These are phyloP conservation scores for Neogobius melanostomus DNA, from an alignment of 2,113 vertebrate species.

Conservation along the genomic window DNA sequence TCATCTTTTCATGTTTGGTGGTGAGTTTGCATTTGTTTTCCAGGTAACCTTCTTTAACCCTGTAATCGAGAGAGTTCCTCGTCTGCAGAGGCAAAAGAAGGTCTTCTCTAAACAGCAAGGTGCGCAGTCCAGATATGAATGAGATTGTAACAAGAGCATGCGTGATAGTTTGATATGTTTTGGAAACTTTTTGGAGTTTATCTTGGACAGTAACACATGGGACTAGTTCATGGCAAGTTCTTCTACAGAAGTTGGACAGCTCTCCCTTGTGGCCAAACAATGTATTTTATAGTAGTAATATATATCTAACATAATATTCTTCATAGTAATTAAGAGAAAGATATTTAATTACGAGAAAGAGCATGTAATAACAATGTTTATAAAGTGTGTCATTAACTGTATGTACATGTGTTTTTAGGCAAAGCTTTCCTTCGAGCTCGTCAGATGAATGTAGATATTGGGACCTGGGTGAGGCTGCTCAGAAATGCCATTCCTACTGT, in stretches of 20 bases:
- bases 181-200: neutral
- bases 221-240: neutral
- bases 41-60: conserved; percentile 91
- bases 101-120: conserved; percentile 92
- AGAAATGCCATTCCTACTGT: conserved; percentile 83
- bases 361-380: too few relatives aligned
- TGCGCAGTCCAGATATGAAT: conserved; percentile 48
- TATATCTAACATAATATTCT: too few relatives aligned
- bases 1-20: conserved; percentile 10
- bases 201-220: neutral
- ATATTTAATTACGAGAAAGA: neutral
- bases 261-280: conserved; percentile 46
- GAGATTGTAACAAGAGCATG: neutral
- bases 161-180: neutral
- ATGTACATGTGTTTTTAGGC: conserved; percentile 64
- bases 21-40: conserved; percentile 19
- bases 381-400: neutral
- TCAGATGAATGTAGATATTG: conserved; percentile 90
- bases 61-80: conserved; percentile 85
- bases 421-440: conserved; percentile 85
- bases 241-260: conserved; percentile 3
- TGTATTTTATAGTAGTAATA: neutral
- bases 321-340: too few relatives aligned
- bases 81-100: conserved; percentile 88
- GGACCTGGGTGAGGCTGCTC: conserved; percentile 86